Conservation (phyloP, 1,140 invertebrate genomes). For the Macrocentrus cingulum region DNA sequence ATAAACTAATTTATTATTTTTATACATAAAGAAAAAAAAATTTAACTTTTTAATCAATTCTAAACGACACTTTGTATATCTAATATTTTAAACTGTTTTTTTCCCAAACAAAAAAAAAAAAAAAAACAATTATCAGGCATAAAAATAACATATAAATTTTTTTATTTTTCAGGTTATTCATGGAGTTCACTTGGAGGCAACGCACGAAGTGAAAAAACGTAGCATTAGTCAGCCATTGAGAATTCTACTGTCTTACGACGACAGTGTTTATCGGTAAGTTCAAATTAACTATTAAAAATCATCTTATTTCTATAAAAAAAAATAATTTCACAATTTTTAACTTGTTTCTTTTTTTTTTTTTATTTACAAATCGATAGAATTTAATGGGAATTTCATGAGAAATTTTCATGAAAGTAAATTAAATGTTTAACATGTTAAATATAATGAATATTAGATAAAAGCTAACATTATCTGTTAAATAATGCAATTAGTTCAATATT, state of each 20-base stretch:
- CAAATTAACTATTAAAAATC: background rate
- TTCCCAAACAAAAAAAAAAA: background rate
- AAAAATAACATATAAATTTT: background rate
- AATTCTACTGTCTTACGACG: slow-evolving; percentile 87
- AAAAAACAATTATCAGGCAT: background rate
- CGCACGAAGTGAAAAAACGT: slow-evolving; percentile 78
- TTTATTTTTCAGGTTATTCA: slow-evolving; percentile 71
- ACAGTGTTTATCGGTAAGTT: slow-evolving; percentile 82
- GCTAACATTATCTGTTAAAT: background rate
- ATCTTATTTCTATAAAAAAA: no score
- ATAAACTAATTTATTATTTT: no score
- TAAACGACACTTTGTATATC: no score
- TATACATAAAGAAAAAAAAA: no score
- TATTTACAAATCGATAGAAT: background rate
- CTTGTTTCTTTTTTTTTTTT: background rate
- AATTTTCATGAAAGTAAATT: background rate
- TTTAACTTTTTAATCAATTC: no score
- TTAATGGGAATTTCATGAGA: background rate
- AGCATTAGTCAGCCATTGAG: slow-evolving; percentile 83
- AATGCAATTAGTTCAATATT: no score
- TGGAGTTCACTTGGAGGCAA: slow-evolving; percentile 78
- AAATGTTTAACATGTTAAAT: background rate
- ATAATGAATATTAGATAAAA: background rate
- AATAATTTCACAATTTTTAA: no score
- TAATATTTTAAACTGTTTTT: no score